A percentile compares a stretch with the other conserved stretches of the same genome.
These are phyloP conservation scores for Pampusana beccarii DNA, from an alignment of 2,113 vertebrate genomes.

Conservation along the genomic window DNA sequence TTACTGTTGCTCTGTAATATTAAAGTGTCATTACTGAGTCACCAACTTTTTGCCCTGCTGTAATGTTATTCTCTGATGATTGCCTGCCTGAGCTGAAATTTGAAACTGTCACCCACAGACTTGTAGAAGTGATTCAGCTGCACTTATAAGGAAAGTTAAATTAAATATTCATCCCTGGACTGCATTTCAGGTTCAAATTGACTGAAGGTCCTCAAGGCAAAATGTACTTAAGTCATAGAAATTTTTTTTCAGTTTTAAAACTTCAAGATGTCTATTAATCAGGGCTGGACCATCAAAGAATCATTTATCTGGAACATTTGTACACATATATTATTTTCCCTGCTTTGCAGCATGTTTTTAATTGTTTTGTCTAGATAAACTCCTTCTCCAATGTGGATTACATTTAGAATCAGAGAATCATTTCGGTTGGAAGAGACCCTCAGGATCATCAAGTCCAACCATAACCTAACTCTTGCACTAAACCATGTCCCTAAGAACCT, in stretches of 20 bases:
- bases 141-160: conserved; percentile 78
- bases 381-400: background rate
- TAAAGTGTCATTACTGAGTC: conserved; percentile 79
- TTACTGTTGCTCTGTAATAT: conserved; percentile 71
- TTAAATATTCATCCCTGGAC: conserved; percentile 84
- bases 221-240: conserved; percentile 72
- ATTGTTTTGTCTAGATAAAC: background rate
- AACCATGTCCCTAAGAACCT: no score
- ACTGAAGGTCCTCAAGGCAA: conserved; percentile 80
- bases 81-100: conserved; percentile 77
- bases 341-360: background rate
- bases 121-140: conserved; percentile 78
- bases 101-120: conserved; percentile 80
- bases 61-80: conserved; percentile 79
- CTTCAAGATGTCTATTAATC: conserved; percentile 66
- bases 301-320: conserved; percentile 23
- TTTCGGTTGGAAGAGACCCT: no score
- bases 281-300: conserved; percentile 43
- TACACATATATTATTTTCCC: background rate
- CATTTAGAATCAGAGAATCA: background rate
- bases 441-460: no score
- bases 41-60: conserved; percentile 68
- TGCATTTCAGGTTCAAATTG: conserved; percentile 80
- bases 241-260: conserved; percentile 69
- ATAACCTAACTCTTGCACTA: no score